phyloP scores from a whole-genome alignment of 2,888 invertebrate species.

The Drosophila paranaensis region DNA sequence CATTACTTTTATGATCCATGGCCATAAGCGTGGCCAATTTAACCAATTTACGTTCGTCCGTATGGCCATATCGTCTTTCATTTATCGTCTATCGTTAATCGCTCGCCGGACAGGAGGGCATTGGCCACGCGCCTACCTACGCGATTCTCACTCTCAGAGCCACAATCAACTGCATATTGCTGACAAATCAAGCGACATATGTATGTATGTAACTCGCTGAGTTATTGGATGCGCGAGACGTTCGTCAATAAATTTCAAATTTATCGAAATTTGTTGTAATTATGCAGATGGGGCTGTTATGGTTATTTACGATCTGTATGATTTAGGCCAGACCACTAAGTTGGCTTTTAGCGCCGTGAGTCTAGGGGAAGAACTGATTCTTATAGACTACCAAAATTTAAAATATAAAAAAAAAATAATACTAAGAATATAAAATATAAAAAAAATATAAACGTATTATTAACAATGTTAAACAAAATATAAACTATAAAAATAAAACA shows the following conservation, averaged over 20 bases:
- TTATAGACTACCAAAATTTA: background rate
- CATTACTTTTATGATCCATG: conserved; percentile 24
- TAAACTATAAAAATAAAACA: no score
- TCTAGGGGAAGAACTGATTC: no score
- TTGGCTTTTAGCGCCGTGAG: background rate
- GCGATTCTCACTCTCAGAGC: conserved; percentile 38
- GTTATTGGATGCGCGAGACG: conserved; percentile 6
- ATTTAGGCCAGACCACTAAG: background rate
- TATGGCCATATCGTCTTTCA: conserved; percentile 24
- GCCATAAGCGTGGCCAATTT: conserved; percentile 30
- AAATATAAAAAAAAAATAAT: background rate
- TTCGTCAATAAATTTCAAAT: background rate
- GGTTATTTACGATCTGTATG: background rate
- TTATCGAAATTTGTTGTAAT: conserved; percentile 8
- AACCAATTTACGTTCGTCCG: conserved; percentile 35
- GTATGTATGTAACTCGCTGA: conserved; percentile 16
- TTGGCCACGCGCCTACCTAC: conserved; percentile 67
- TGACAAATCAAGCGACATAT: conserved; percentile 21
- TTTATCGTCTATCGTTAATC: conserved; percentile 38
- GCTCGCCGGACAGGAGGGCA: conserved; percentile 50
- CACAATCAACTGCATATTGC: conserved; percentile 17
- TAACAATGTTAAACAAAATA: no score
- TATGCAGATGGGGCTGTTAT: background rate
- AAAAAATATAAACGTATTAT: no score
- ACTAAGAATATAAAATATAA: no score